A percentile compares a stretch with the other conserved stretches of the same genome.
phyloP scores from a whole-genome alignment of 2,888 invertebrate genomes.

The Ennomos quercinarius region DNA sequence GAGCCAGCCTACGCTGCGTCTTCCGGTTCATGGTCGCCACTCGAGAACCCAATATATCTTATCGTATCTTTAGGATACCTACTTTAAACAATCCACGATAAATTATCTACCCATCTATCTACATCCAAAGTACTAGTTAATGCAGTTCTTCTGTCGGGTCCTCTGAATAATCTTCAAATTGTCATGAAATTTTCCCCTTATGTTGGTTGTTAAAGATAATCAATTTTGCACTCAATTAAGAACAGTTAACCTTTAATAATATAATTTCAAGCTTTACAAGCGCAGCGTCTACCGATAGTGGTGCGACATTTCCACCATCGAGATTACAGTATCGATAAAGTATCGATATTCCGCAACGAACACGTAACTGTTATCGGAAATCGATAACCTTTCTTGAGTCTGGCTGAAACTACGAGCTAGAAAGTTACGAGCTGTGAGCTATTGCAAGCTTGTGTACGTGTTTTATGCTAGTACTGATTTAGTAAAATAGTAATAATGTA shows the following conservation, averaged over 20 bases:
- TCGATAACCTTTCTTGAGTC: conserved; percentile 45
- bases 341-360: conserved; percentile 43
- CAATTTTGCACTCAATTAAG: conserved; percentile 13
- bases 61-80: too few relatives aligned
- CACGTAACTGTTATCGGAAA: conserved; percentile 37
- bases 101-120: too few relatives aligned
- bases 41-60: too few relatives aligned
- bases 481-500: too few relatives aligned
- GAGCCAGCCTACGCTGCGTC: too few relatives aligned
- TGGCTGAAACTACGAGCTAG: conserved; percentile 33
- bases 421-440: conserved; percentile 30
- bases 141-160: too few relatives aligned
- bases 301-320: conserved; percentile 36
- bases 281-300: conserved; percentile 31
- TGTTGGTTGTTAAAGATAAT: background rate
- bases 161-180: too few relatives aligned
- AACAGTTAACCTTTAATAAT: conserved; percentile 25
- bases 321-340: conserved; percentile 42
- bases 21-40: too few relatives aligned
- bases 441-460: background rate
- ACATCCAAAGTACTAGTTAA: too few relatives aligned
- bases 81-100: too few relatives aligned
- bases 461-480: background rate
- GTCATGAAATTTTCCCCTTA: too few relatives aligned
- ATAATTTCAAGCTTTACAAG: conserved; percentile 23